phyloP scores from a whole-genome alignment of 2,888 invertebrate genomes.

The Himalopsyche japonica region DNA sequence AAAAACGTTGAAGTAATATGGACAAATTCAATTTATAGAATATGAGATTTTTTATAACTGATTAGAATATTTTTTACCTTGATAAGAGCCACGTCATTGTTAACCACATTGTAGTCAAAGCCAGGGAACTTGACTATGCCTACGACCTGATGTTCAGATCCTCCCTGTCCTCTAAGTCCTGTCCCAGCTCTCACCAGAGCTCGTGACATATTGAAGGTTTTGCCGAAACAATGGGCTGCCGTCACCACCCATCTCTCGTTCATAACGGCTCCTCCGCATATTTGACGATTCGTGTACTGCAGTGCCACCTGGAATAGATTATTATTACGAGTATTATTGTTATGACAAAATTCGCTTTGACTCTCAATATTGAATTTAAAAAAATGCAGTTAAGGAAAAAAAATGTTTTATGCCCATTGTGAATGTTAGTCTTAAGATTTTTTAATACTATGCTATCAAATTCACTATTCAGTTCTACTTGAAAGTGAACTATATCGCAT shows the following conservation, averaged over 20 bases:
- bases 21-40: no score
- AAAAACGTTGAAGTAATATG: no score
- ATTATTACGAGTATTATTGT: not conserved
- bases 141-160: conserved; percentile 19
- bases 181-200: conserved; percentile 32
- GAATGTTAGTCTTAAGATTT: no score
- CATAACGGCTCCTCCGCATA: conserved; percentile 70
- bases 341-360: no score
- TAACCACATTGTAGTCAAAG: conserved; percentile 41
- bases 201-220: conserved; percentile 46
- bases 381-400: no score
- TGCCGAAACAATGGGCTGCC: conserved; percentile 71
- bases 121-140: conserved; percentile 40
- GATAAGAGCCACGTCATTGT: conserved; percentile 46
- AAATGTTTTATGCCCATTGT: no score
- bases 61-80: no score
- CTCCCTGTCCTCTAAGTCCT: conserved; percentile 20
- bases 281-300: conserved; percentile 27
- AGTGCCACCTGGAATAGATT: conserved; percentile 24
- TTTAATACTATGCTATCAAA: no score
- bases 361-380: no score
- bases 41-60: no score
- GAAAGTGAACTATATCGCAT: no score
- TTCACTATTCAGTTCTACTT: no score
- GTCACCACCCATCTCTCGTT: conserved; percentile 73